These are phyloP conservation scores for Philotrypesis tridentata DNA, from an alignment of 1,140 invertebrate genomes.

Conservation along the genomic window DNA sequence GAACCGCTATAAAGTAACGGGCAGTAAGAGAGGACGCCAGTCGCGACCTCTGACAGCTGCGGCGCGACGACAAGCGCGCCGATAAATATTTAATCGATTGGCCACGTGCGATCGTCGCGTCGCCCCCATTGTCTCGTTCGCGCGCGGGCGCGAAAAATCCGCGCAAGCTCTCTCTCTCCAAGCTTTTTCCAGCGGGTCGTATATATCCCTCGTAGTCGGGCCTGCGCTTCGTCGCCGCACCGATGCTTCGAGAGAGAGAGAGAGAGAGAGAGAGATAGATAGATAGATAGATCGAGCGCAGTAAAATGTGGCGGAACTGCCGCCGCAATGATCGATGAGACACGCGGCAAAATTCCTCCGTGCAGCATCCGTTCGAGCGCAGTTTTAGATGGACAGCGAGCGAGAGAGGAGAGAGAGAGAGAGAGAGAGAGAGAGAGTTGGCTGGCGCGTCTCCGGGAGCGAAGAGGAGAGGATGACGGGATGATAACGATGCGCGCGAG, in stretches of 20 bases:
- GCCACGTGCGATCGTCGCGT: neutral
- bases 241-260: too few species aligned
- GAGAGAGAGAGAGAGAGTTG: too few species aligned
- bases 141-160: neutral
- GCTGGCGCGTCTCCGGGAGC: neutral
- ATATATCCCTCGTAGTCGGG: neutral
- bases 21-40: neutral
- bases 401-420: too few species aligned
- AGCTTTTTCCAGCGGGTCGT: neutral
- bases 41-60: neutral
- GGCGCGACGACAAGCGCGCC: neutral
- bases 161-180: neutral
- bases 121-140: neutral
- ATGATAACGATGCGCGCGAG: neutral
- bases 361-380: neutral
- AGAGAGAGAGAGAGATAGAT: too few species aligned
- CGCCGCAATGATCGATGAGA: slow-evolving; percentile 22
- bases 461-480: neutral
- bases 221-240: too few species aligned
- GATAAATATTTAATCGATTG: neutral
- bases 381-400: neutral
- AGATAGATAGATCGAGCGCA: neutral
- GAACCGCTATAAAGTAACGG: neutral
- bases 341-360: slow-evolving; percentile 13
- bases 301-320: slow-evolving; percentile 18